Base-by-base conservation (phyloP, 2,797 vertebrate genomes). In the Platalea minor region DNA sequence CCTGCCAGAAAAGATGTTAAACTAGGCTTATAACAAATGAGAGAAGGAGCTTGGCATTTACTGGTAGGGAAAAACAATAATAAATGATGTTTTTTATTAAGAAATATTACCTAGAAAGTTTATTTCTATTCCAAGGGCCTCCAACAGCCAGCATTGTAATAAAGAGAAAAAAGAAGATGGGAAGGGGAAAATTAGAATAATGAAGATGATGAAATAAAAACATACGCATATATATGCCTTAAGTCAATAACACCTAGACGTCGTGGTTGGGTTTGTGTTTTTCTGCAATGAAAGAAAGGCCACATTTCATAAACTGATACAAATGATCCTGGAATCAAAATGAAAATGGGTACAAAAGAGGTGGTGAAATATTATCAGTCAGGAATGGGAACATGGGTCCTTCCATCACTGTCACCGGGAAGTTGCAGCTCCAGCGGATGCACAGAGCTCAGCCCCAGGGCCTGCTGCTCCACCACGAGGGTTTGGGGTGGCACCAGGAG, bases 71-170 rank as follows among this genome's bases (percentile, higher is more conserved):
- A 79, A 96, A 97, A 96, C 84, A 93, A 97, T 93, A 95, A 89
- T 96, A 98, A 97, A 96, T 97, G 85, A 97, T 94, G 88, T 2
- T 8, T 97, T 98, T 98, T 97, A 97, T 98, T 96, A 97, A 97
- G 96, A 97, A 95, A 95, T 93, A 97, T 97, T 97, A 92, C 92
- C 60, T 60, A 59, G 70, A 93, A 95, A 90, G 72, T 85, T 89
- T 91, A 76, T 85, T 95, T 92, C 95, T 94, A 56, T 97, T 98
- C 68, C 88, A 91, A 93, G 78, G 81, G 77, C 85, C 43, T 88
- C 68, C 45, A 79, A 93, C 64, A 76, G 37, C 63, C 72, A 75
- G 64, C 68, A 97, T 96, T 93, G 84, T 83, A 97, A 96, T 97
- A 96, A 97, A 91, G 80, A 72, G 53, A 24, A 43, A 67, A 86